Evolutionary conservation across 2,113 vertebrate species (phyloP).

Genomic region (Poicephalus meyeri): DNA sequence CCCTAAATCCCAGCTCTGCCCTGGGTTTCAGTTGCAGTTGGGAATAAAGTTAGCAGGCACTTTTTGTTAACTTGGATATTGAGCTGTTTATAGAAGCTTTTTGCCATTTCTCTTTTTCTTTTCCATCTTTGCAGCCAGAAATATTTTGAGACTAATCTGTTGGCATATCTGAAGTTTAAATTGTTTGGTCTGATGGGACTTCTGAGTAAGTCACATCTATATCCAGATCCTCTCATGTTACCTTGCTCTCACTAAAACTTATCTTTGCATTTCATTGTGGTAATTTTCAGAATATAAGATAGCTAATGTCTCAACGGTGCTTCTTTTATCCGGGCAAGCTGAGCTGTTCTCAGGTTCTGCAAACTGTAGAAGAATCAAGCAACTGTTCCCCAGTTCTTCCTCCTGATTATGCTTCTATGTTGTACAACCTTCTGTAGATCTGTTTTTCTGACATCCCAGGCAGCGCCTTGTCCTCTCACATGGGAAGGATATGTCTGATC

Average conservation of each 20-base stretch:
- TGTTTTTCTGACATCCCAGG: not conserved
- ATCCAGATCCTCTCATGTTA: not conserved
- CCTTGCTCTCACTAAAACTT: not conserved
- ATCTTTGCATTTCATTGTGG: not conserved
- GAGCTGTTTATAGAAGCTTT: not conserved
- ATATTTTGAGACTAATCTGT: not conserved
- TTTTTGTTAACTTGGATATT: not conserved
- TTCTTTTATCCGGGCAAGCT: not conserved
- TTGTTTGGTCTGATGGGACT: not conserved
- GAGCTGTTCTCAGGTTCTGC: not conserved
- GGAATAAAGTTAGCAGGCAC: not conserved
- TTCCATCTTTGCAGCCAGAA: not conserved
- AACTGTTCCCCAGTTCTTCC: not conserved
- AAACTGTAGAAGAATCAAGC: not conserved
- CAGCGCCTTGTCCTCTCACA: not conserved
- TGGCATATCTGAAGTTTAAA: constrained; percentile 33
- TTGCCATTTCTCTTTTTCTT: not conserved
- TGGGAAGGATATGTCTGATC: not conserved
- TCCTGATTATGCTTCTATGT: not conserved
- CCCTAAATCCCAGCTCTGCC: too few species aligned
- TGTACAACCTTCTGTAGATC: not conserved
- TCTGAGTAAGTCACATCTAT: not conserved
- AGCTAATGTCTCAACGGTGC: not conserved
- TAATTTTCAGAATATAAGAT: not conserved
- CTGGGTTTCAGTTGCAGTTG: not conserved